Evolutionary conservation across 2,113 vertebrate species (phyloP).

Genomic region (Strigops habroptila): DNA sequence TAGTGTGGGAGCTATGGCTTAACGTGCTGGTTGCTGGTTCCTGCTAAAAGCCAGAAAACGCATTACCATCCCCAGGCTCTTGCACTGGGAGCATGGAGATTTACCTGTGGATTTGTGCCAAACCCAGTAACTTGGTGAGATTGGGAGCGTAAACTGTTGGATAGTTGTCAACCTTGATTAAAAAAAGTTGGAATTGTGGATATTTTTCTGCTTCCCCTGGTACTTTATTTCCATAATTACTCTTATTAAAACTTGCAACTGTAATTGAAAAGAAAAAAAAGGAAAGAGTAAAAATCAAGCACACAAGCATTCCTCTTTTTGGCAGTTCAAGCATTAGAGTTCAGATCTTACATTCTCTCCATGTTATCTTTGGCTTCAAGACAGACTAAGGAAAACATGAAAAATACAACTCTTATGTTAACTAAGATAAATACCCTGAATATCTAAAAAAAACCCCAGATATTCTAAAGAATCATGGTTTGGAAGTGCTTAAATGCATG

Average conservation of each 20-base stretch:
- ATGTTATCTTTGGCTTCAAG: neutral
- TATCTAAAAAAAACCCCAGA: neutral
- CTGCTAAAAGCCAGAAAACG: neutral
- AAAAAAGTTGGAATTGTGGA: neutral
- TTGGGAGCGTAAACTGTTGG: neutral
- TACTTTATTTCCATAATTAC: neutral
- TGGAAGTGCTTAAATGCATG: fast-evolving
- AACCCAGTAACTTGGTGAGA: neutral
- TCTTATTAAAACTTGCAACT: neutral
- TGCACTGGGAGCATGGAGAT: neutral
- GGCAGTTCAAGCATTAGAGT: neutral
- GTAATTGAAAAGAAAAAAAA: neutral
- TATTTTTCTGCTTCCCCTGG: neutral
- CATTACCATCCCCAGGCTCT: no score
- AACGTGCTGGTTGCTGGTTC: neutral
- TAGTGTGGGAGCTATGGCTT: neutral
- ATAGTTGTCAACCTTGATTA: neutral
- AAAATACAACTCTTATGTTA: neutral
- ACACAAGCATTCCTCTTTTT: neutral
- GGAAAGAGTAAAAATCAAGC: neutral
- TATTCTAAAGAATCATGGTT: neutral
- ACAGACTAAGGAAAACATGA: fast-evolving
- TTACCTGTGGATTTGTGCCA: neutral
- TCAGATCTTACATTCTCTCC: fast-evolving
- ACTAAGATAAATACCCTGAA: neutral